phyloP scores from a whole-genome alignment of 2,888 invertebrate species.

The Mesopsocus fuscifrons region DNA sequence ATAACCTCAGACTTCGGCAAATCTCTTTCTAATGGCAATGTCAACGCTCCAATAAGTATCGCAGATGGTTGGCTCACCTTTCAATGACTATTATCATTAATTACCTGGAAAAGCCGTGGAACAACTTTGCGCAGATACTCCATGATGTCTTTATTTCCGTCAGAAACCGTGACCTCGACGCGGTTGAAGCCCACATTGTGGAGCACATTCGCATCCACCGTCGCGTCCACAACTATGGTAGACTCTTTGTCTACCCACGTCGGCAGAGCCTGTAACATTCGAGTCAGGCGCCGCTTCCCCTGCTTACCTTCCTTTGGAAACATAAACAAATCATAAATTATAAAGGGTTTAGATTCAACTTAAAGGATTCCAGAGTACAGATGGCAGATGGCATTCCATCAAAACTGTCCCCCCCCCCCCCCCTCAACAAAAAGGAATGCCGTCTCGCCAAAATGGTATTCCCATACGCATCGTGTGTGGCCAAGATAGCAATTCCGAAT shows the following conservation, averaged over 20 bases:
- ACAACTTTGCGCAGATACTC: slow-evolving; percentile 70
- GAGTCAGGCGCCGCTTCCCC: slow-evolving; percentile 61
- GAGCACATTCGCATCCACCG: slow-evolving; percentile 63
- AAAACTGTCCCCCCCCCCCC: too few relatives aligned
- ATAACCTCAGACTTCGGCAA: neutral
- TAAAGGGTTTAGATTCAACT: too few relatives aligned
- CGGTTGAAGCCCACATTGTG: slow-evolving; percentile 59
- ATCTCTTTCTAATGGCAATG: too few relatives aligned
- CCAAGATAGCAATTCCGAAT: too few relatives aligned
- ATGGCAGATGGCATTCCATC: too few relatives aligned
- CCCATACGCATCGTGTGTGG: too few relatives aligned
- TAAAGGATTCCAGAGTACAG: too few relatives aligned
- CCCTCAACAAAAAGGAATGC: too few relatives aligned
- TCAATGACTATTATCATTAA: too few relatives aligned
- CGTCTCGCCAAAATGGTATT: too few relatives aligned
- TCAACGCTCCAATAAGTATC: too few relatives aligned
- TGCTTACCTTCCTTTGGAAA: neutral
- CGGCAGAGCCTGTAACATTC: slow-evolving; percentile 58
- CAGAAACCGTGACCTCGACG: slow-evolving; percentile 38
- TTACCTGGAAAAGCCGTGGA: slow-evolving; percentile 58
- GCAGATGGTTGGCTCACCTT: too few relatives aligned
- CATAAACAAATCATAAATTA: slow-evolving; percentile 1
- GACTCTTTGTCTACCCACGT: slow-evolving; percentile 66
- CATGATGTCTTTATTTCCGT: slow-evolving; percentile 57
- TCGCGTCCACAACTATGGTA: slow-evolving; percentile 59